phyloP scores from a whole-genome alignment of 2,888 invertebrate species.

The Spilarctia lutea region DNA sequence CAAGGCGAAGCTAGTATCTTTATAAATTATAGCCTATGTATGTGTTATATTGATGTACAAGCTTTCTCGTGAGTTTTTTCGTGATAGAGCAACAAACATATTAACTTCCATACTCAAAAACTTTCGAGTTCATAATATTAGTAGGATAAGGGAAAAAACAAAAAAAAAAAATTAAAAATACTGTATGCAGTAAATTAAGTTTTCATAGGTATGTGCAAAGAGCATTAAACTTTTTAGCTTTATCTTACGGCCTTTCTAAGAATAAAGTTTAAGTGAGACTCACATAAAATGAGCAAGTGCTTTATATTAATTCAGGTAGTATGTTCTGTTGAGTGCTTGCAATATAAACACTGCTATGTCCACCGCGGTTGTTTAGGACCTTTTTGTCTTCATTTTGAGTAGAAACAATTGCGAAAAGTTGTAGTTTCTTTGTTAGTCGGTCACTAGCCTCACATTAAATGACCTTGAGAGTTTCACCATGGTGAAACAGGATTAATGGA shows the following conservation, averaged over 20 bases:
- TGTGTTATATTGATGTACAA: too few species aligned
- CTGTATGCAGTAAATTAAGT: not conserved
- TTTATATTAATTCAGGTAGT: constrained; percentile 12
- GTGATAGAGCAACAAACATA: too few species aligned
- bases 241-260: constrained; percentile 14
- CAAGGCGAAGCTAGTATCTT: too few species aligned
- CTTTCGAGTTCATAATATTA: too few species aligned
- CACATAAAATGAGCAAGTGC: constrained; percentile 15
- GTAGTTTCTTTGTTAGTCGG: not conserved
- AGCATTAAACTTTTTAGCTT: constrained; percentile 13
- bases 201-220: constrained; percentile 1
- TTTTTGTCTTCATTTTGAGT: not conserved
- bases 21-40: too few species aligned
- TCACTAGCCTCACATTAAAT: too few species aligned
- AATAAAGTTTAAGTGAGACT: constrained; percentile 8
- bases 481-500: not conserved
- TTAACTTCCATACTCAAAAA: too few species aligned
- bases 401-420: not conserved
- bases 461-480: too few species aligned
- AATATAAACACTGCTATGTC: constrained; percentile 9
- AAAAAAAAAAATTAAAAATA: too few species aligned
- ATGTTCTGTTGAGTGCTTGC: constrained; percentile 9
- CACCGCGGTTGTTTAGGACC: not conserved
- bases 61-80: too few species aligned
- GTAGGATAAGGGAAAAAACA: too few species aligned